Conservation (phyloP, 1,140 invertebrate genomes). For the Coenobita brevimanus region DNA sequence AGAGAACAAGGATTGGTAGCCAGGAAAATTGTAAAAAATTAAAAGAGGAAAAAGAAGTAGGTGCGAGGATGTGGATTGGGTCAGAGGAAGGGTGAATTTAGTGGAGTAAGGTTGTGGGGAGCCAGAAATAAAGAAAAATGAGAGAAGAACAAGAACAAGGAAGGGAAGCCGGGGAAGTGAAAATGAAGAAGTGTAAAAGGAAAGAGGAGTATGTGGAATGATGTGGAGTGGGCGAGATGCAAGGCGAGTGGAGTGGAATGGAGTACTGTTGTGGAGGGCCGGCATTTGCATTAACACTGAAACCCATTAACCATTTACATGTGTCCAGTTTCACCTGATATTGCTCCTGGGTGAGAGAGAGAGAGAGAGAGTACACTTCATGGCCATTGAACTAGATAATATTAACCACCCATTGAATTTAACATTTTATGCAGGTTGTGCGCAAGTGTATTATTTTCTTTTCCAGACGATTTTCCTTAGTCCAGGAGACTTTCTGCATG, state of each 20-base stretch:
- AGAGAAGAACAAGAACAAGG: background rate
- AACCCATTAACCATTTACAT: too few species aligned
- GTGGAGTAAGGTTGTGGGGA: background rate
- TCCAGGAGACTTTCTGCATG: too few species aligned
- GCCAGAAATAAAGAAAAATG: background rate
- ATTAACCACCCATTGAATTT: too few species aligned
- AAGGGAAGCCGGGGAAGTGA: background rate
- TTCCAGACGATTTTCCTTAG: too few species aligned
- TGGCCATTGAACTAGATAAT: too few species aligned
- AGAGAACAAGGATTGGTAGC: too few species aligned
- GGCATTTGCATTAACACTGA: too few species aligned
- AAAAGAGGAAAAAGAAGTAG: background rate
- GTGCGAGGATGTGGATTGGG: background rate
- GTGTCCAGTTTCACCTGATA: too few species aligned
- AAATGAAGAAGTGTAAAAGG: background rate
- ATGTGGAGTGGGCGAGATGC: background rate
- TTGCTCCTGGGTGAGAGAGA: background rate
- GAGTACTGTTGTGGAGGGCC: too few species aligned
- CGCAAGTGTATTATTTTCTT: too few species aligned
- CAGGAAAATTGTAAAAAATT: too few species aligned
- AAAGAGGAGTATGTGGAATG: background rate
- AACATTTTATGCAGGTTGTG: too few species aligned
- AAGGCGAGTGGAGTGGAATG: background rate
- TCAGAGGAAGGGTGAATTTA: background rate
- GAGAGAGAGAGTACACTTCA: background rate